Evolutionary conservation across 2,888 invertebrate genomes (phyloP).

Genomic region (Galerucella nymphaeae): DNA sequence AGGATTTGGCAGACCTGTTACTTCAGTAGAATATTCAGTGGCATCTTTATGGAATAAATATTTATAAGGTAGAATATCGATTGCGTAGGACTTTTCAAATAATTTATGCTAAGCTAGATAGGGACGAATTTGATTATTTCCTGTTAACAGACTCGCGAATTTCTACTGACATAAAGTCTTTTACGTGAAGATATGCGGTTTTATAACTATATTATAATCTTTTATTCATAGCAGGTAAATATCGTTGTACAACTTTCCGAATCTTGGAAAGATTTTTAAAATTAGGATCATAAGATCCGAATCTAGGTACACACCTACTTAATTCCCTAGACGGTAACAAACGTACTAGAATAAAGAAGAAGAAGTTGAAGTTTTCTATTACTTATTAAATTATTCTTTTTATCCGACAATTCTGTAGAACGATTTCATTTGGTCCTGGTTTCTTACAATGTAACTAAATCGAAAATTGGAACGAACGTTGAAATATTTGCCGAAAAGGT

Average conservation of each 20-base stretch:
- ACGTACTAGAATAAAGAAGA: conserved; percentile 22
- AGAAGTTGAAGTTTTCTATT: conserved; percentile 27
- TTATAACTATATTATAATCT: background rate
- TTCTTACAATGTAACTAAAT: conserved; percentile 1
- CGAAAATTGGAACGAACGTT: no score
- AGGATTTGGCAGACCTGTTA: conserved; percentile 26
- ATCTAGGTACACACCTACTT: background rate
- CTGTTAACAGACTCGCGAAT: conserved; percentile 8
- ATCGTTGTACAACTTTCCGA: background rate
- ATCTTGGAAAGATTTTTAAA: conserved; percentile 22
- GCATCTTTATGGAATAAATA: conserved; percentile 37
- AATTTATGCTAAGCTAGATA: conserved; percentile 31
- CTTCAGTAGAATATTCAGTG: conserved; percentile 31
- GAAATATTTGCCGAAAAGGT: no score
- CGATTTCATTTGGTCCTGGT: conserved; percentile 19
- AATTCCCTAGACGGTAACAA: conserved; percentile 12
- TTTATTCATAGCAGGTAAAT: conserved; percentile 1
- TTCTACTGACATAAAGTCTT: no score
- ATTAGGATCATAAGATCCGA: conserved; percentile 4
- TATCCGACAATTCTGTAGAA: conserved; percentile 21
- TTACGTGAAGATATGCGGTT: no score
- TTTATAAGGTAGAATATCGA: conserved; percentile 32
- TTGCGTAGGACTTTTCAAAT: background rate
- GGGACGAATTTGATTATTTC: conserved; percentile 13
- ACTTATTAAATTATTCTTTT: conserved; percentile 20